phyloP scores from a whole-genome alignment of 2,797 vertebrate genomes.

The Poecile montanus region DNA sequence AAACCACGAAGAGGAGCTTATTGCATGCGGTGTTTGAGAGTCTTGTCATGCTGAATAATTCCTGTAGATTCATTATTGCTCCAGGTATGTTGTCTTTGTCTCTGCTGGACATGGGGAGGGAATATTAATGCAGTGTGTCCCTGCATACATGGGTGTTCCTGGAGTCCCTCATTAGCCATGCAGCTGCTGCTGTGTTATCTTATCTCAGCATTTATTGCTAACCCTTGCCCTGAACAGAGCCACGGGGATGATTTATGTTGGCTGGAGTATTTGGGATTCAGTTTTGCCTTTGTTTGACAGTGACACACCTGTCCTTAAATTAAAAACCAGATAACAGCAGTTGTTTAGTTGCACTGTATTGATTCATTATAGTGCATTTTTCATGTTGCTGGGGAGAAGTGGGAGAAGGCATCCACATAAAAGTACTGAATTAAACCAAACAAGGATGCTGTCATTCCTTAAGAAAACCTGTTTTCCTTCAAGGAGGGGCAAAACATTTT shows the following conservation, averaged over 20 bases:
- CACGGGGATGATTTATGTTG: not conserved
- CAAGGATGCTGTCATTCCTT: not conserved
- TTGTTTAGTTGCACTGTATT: accelerated
- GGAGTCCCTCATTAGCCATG: not conserved
- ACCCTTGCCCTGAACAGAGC: not conserved
- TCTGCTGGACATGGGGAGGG: not conserved
- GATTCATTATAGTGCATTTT: not conserved
- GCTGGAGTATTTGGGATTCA: not conserved
- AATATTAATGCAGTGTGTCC: not conserved
- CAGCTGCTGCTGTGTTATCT: not conserved
- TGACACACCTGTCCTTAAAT: not conserved
- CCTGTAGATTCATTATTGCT: not conserved
- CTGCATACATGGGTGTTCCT: not conserved
- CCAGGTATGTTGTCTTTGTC: not conserved
- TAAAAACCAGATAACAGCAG: not conserved
- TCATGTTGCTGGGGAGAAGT: not conserved
- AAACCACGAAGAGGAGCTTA: not conserved
- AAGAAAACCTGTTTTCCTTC: not conserved
- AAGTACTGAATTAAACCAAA: not conserved
- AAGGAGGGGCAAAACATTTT: not conserved
- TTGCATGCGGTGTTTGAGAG: not conserved
- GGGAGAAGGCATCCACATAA: not conserved
- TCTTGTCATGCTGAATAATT: not conserved
- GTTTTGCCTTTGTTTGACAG: not conserved
- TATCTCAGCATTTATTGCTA: not conserved